phyloP scores from a whole-genome alignment of 2,888 invertebrate genomes.

The Drosophila putrida region DNA sequence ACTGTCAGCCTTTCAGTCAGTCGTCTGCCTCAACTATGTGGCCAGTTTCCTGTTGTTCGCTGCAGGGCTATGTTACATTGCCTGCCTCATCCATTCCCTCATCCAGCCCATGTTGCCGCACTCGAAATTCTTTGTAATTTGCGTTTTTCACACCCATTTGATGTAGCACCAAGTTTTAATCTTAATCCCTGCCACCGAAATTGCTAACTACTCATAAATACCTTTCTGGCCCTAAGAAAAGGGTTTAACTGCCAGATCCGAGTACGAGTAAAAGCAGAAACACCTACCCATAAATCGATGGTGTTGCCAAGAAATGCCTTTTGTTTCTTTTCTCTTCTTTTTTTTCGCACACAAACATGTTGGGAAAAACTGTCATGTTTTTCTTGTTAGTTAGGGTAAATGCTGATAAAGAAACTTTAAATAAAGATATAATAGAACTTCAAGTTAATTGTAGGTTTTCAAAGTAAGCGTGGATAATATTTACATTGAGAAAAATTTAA shows the following conservation, averaged over 20 bases:
- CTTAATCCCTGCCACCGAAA: slow-evolving; percentile 81
- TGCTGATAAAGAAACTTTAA: slow-evolving; percentile 37
- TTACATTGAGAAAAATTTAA: slow-evolving; percentile 23
- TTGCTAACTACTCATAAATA: slow-evolving; percentile 73
- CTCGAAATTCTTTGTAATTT: slow-evolving; percentile 77
- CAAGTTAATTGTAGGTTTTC: slow-evolving; percentile 38
- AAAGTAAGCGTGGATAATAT: slow-evolving; percentile 35
- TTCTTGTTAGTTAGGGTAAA: slow-evolving; percentile 56
- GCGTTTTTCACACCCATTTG: slow-evolving; percentile 80
- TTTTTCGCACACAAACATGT: background rate
- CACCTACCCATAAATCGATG: slow-evolving; percentile 70
- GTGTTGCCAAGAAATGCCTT: slow-evolving; percentile 67
- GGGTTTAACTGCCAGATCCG: slow-evolving; percentile 39
- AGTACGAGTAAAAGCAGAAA: slow-evolving; percentile 21
- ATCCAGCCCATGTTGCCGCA: slow-evolving; percentile 10
- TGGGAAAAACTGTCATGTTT: slow-evolving; percentile 78
- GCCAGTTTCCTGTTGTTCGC: slow-evolving; percentile 68
- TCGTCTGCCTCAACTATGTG: slow-evolving; percentile 64
- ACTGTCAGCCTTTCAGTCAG: slow-evolving; percentile 60
- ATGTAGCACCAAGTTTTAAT: slow-evolving; percentile 75
- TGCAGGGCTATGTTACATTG: slow-evolving; percentile 8
- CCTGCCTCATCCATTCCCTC: background rate
- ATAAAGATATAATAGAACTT: slow-evolving; percentile 48
- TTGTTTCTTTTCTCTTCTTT: slow-evolving; percentile 23
- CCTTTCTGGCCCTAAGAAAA: slow-evolving; percentile 26